phyloP scores from a whole-genome alignment of 1,140 invertebrate species.

The Tetraneura akinire region DNA sequence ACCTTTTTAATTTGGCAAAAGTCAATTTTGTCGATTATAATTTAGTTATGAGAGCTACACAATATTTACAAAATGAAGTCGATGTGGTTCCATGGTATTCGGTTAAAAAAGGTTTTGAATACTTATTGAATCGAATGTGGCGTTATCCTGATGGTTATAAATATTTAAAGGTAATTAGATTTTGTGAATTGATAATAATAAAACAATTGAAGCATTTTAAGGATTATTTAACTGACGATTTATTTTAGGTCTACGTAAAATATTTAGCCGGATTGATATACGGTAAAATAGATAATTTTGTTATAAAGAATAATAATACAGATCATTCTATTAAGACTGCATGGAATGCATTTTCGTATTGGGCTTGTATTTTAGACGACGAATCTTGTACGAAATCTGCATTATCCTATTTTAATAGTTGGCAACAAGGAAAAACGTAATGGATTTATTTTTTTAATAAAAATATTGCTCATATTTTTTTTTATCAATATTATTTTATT shows the following conservation, averaged over 20 bases:
- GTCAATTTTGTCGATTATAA: slow-evolving; percentile 59
- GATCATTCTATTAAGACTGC: background rate
- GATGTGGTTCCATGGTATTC: slow-evolving; percentile 65
- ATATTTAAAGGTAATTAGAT: background rate
- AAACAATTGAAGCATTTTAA: background rate
- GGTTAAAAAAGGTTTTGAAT: slow-evolving; percentile 52
- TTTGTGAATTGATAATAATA: background rate
- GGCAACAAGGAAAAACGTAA: background rate
- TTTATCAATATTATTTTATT: too few relatives aligned
- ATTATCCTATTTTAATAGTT: background rate
- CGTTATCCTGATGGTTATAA: background rate
- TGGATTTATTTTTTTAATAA: too few relatives aligned
- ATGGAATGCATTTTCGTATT: slow-evolving; percentile 24
- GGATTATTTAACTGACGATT: too few relatives aligned
- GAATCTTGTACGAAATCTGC: background rate
- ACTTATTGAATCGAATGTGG: slow-evolving; percentile 16
- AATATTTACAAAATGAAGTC: slow-evolving; percentile 62
- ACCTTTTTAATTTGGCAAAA: slow-evolving; percentile 64
- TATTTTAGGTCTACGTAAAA: background rate
- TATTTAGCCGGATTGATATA: slow-evolving; percentile 23
- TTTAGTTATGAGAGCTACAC: slow-evolving; percentile 58
- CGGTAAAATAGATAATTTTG: background rate
- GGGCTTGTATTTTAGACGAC: slow-evolving; percentile 19
- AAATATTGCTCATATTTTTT: too few relatives aligned
- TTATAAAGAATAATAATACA: background rate